Base-by-base conservation (phyloP, 2,797 vertebrate genomes). In the Gobio occitaniae region DNA sequence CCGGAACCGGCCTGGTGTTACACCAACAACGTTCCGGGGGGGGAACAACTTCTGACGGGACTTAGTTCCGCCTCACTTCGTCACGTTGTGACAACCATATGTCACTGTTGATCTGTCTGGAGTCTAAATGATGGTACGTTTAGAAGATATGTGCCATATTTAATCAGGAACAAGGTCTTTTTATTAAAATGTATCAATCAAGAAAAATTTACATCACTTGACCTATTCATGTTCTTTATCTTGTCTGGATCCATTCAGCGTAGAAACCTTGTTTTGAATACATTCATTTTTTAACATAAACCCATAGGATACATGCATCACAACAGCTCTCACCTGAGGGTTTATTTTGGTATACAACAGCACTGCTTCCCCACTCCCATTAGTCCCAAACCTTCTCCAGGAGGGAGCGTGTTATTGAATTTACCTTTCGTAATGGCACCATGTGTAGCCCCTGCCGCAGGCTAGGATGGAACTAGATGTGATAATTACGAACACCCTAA, bases 351-450 rank as follows among this genome's bases (percentile, higher is more conserved):
- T 89, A 32, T 32, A 52, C 89, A 80, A 86, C 52, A 87, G 78
- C 88, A 89, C 89, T 83, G 84, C 87, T 86, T 74, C 7, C 36
- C 41, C 76, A 36, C 86, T 88, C 88, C 70, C 83, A 88, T 87
- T 89, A 88, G 90, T 89, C 91, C 91, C 89, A 86, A 86, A 90
- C 89, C 86, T 88, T 91, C 89, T 88, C 87, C 87, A 88, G 90
- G 85, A 86, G 91, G 85, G 89, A 92, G 91, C 86, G 89, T 83
- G 83, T 92, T 92, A 96, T 95, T 93, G 91, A 90, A 95, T 96
- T 95, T 94, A 93, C 93, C 93, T 93, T 93, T 94, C 80, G 89
- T 94, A 95, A 95, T 94, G 93, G 92, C 90, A 84, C 91, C 87
- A 87, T 93, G 92, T 93, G 92, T 90, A 85, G 89, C 90, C 86